Conservation (phyloP, 1,140 invertebrate species). For the Drosophila nannoptera region DNA sequence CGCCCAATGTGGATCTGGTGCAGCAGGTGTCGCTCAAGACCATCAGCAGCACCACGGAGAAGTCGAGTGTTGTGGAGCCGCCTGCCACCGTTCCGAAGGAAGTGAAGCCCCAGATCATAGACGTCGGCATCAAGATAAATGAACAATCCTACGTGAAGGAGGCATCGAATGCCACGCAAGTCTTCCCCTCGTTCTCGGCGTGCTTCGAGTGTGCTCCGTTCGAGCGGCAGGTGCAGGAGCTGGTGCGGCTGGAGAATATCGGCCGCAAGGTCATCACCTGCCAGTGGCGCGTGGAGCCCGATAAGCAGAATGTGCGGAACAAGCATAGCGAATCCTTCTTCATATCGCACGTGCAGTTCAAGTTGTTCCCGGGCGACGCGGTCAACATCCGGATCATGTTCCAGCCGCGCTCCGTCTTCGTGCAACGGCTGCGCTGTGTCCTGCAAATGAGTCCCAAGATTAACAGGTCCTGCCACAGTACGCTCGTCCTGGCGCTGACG, state of each 20-base stretch:
- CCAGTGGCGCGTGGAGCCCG: slow-evolving; percentile 35
- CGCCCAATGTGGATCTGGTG: slow-evolving; percentile 22
- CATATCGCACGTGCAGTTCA: slow-evolving; percentile 24
- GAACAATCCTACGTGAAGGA: slow-evolving; percentile 21
- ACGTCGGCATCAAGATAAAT: slow-evolving; percentile 38
- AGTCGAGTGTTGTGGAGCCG: not conserved
- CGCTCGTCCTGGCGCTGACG: slow-evolving; percentile 16
- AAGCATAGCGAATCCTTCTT: slow-evolving; percentile 17
- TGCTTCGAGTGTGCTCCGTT: slow-evolving; percentile 58
- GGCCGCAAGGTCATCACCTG: slow-evolving; percentile 46
- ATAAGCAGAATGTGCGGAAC: not conserved
- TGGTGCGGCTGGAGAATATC: slow-evolving; percentile 62
- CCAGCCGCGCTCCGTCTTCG: slow-evolving; percentile 34
- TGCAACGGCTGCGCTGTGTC: slow-evolving; percentile 29
- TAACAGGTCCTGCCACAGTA: slow-evolving; percentile 27
- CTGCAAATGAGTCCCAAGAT: slow-evolving; percentile 50
- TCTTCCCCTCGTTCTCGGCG: not conserved
- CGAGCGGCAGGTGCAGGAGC: slow-evolving; percentile 28
- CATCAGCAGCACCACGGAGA: slow-evolving; percentile 25
- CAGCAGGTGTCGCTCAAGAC: not conserved
- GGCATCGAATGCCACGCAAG: no score
- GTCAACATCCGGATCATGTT: slow-evolving; percentile 36
- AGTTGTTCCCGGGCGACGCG: slow-evolving; percentile 49
- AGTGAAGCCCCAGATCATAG: not conserved
- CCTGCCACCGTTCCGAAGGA: no score